Percentiles rank a stretch among this genome's conserved stretches.
Conservation (phyloP, 1,140 invertebrate species). For the Achatina immaculata region DNA sequence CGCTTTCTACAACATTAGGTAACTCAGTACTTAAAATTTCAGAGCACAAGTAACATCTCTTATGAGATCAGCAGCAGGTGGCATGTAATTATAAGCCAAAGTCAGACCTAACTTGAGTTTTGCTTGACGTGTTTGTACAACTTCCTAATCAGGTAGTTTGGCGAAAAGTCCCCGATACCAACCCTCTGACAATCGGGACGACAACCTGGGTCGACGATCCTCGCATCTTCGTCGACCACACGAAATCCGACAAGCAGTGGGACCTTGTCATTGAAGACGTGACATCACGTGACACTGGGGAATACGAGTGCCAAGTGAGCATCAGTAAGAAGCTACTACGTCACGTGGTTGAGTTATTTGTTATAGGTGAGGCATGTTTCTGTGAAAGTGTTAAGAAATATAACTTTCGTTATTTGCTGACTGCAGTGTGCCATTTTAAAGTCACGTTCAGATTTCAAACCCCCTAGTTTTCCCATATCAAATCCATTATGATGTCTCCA, state of each 20-base stretch:
- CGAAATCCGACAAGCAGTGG: slow-evolving; percentile 90
- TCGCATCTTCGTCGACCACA: slow-evolving; percentile 73
- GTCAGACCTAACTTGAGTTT: no score
- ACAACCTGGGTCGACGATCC: slow-evolving; percentile 51
- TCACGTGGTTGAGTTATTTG: slow-evolving; percentile 39
- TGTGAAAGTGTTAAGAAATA: neutral
- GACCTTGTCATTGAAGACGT: slow-evolving; percentile 89
- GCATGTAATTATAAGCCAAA: no score
- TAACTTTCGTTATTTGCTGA: no score
- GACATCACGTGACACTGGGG: slow-evolving; percentile 85
- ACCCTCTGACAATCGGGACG: slow-evolving; percentile 52
- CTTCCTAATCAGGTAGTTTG: slow-evolving; percentile 49
- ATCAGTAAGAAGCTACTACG: slow-evolving; percentile 69
- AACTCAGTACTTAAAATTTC: no score
- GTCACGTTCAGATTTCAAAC: no score
- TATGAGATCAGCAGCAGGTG: no score
- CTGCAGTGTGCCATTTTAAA: no score
- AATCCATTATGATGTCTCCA: no score
- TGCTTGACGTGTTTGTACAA: no score
- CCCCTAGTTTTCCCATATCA: no score
- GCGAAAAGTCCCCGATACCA: slow-evolving; percentile 45
- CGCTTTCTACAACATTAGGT: no score
- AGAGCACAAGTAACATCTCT: no score
- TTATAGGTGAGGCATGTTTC: slow-evolving; percentile 36
- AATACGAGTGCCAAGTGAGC: slow-evolving; percentile 92